Percentiles rank a stretch among this genome's conserved stretches.
Evolutionary conservation across 1,140 invertebrate species (phyloP).

Genomic region (Pygmarrhopalites habei): DNA sequence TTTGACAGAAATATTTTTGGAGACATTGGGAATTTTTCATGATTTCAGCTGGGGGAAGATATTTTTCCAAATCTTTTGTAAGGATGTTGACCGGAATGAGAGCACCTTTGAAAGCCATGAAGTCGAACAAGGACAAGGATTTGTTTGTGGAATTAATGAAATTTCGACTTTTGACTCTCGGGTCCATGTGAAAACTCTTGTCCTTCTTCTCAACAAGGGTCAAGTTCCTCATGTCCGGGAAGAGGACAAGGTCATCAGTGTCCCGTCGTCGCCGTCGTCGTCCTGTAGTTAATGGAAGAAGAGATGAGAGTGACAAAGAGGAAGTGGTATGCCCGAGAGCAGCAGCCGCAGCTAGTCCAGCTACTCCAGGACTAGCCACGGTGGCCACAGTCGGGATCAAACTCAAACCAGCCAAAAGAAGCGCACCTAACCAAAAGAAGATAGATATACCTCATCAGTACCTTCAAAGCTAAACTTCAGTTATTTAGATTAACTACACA

Average conservation of each 20-base stretch:
- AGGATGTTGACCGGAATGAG: not conserved
- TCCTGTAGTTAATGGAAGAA: not conserved
- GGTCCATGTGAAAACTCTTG: too few relatives aligned
- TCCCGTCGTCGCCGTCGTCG: too few relatives aligned
- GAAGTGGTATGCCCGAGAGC: too few relatives aligned
- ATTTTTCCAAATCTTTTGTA: not conserved
- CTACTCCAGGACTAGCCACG: not conserved
- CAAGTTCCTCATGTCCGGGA: too few relatives aligned
- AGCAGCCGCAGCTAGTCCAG: too few relatives aligned
- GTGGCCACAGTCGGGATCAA: slow-evolving; percentile 1
- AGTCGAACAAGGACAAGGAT: not conserved
- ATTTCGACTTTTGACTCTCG: not conserved
- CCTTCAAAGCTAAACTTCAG: too few relatives aligned
- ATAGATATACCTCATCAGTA: too few relatives aligned
- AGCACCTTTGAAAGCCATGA: not conserved
- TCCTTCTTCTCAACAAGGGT: too few relatives aligned
- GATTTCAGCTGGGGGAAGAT: not conserved
- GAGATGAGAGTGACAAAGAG: too few relatives aligned
- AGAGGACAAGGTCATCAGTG: too few relatives aligned
- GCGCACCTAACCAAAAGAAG: too few relatives aligned
- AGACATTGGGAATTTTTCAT: not conserved
- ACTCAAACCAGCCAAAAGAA: slow-evolving; percentile 3
- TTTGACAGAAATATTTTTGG: not conserved
- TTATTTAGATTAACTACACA: too few relatives aligned
- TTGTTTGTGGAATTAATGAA: not conserved